These are phyloP conservation scores for Perccottus glenii DNA, from an alignment of 2,113 vertebrate genomes.

Conservation along the genomic window DNA sequence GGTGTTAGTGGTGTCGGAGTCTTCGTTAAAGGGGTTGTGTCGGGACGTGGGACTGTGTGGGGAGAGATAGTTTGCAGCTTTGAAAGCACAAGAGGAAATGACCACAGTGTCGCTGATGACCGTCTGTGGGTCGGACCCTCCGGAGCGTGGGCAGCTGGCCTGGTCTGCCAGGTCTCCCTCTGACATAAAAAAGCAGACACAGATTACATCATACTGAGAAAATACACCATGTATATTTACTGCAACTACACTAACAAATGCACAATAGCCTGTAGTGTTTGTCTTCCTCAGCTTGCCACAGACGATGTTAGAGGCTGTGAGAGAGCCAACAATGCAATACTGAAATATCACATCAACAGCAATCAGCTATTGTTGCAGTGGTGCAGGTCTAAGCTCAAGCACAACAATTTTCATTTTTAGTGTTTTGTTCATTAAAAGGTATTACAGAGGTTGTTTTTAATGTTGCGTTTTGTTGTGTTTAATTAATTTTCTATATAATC, in stretches of 20 bases:
- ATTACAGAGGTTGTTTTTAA: too few relatives aligned
- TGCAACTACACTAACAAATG: too few relatives aligned
- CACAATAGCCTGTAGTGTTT: constrained; percentile 16
- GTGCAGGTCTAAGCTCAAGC: constrained; percentile 44
- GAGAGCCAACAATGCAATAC: constrained; percentile 24
- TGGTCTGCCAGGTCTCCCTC: constrained; percentile 95
- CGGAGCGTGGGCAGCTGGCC: constrained; percentile 85
- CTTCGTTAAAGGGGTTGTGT: constrained; percentile 92
- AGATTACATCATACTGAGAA: constrained; percentile 23
- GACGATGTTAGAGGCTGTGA: constrained; percentile 42
- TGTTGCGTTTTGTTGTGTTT: too few relatives aligned
- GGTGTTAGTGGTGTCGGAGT: constrained; percentile 81
- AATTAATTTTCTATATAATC: too few relatives aligned
- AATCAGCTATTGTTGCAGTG: constrained; percentile 43
- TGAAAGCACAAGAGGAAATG: constrained; percentile 33
- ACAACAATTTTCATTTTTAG: too few relatives aligned
- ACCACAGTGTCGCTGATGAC: constrained; percentile 74
- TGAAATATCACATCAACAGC: constrained; percentile 25
- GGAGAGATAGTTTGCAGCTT: constrained; percentile 7
- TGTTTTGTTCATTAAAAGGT: too few relatives aligned
- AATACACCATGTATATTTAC: not conserved
- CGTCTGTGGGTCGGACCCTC: constrained; percentile 82
- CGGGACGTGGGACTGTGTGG: constrained; percentile 85
- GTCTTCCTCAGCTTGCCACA: constrained; percentile 26
- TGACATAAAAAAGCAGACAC: constrained; percentile 50